These are phyloP conservation scores for Mus spretus DNA, from an alignment of 2,797 vertebrate genomes.

Conservation along the genomic window DNA sequence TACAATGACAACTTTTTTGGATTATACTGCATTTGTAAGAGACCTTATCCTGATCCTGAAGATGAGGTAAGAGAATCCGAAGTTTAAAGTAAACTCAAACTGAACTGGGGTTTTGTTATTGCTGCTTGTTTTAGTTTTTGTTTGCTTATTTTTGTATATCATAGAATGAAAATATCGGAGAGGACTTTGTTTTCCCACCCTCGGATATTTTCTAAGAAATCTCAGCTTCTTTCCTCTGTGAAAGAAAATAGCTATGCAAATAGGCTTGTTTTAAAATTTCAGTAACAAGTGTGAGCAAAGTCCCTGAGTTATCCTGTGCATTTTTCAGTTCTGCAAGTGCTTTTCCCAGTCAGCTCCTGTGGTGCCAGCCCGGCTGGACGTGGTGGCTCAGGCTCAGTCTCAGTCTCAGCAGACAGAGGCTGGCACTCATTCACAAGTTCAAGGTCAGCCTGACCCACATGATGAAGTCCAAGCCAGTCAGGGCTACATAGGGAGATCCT, in stretches of 20 bases:
- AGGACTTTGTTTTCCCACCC: not conserved
- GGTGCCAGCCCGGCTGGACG: not conserved
- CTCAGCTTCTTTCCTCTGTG: conserved; percentile 7
- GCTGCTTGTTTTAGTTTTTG: not conserved
- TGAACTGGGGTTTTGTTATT: not conserved
- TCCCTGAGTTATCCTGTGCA: not conserved
- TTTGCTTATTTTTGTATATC: not conserved
- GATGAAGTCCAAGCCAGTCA: not conserved
- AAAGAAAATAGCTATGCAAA: conserved; percentile 35
- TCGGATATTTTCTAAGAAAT: conserved; percentile 5
- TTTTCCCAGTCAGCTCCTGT: not conserved
- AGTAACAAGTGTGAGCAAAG: not conserved
- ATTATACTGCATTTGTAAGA: conserved; percentile 95
- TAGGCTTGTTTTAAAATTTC: conserved; percentile 38
- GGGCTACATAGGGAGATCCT: not conserved
- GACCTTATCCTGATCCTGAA: conserved; percentile 97
- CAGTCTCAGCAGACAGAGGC: not conserved
- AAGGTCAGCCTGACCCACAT: not conserved
- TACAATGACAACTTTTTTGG: conserved; percentile 99
- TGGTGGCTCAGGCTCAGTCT: not conserved
- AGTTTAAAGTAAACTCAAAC: conserved; percentile 1
- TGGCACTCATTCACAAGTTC: not conserved
- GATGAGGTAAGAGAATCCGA: conserved; percentile 92
- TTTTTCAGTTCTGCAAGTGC: not conserved
- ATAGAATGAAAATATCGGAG: not conserved